A percentile compares a stretch with the other conserved stretches of the same genome.
Evolutionary conservation across 2,113 vertebrate species (phyloP).

Genomic region (Electrona antarctica): DNA sequence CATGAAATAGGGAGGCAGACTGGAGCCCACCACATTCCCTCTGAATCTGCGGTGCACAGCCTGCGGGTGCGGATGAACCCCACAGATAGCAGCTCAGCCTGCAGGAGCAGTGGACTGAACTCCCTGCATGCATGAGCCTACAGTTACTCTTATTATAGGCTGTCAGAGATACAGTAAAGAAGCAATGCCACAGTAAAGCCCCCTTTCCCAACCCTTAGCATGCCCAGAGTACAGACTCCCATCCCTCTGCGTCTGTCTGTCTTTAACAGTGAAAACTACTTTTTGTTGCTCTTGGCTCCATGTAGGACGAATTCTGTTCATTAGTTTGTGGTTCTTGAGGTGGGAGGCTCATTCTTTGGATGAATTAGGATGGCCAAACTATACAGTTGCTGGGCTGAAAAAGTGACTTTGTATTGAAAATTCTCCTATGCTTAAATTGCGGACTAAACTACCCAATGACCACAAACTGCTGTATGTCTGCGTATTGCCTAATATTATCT

Average conservation of each 20-base stretch:
- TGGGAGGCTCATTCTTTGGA: constrained; percentile 5
- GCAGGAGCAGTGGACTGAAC: constrained; percentile 12
- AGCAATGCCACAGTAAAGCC: constrained; percentile 15
- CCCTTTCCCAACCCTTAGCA: background rate
- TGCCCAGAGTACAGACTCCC: background rate
- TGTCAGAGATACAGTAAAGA: constrained; percentile 20
- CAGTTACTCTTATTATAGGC: constrained; percentile 56
- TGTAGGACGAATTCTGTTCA: constrained; percentile 17
- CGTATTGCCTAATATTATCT: constrained; percentile 2
- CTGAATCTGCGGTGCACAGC: constrained; percentile 22
- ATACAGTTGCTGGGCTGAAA: constrained; percentile 25
- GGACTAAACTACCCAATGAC: constrained; percentile 18
- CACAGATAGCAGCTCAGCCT: constrained; percentile 23
- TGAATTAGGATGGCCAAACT: constrained; percentile 38
- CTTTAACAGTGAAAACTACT: constrained; percentile 8
- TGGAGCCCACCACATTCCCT: constrained; percentile 47
- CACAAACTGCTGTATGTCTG: constrained; percentile 38
- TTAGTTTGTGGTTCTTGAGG: constrained; percentile 17
- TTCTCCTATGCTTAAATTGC: constrained; percentile 33
- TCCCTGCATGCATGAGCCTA: constrained; percentile 34
- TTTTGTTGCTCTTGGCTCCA: constrained; percentile 13
- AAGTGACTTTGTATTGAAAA: constrained; percentile 20
- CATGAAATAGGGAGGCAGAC: constrained; percentile 46
- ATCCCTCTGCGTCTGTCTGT: background rate
- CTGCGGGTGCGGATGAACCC: constrained; percentile 42